Conservation (phyloP, 2,797 vertebrate species). For the Parauchenoglanis punctatus region DNA sequence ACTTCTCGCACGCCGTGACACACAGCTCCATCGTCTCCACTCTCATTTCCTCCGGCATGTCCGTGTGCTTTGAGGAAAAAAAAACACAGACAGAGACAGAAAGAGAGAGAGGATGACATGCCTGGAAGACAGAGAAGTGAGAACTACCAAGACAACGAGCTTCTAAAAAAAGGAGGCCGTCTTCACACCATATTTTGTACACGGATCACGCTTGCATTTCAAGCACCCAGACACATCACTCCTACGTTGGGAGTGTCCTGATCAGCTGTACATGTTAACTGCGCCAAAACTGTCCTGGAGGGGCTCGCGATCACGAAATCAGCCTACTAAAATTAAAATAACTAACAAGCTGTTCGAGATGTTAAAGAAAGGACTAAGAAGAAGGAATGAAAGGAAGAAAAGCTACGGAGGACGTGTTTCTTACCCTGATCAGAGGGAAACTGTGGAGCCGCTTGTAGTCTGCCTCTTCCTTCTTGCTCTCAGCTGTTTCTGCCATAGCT, state of each 20-base stretch:
- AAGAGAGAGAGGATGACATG: background rate
- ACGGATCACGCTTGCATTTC: background rate
- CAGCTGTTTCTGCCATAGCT: background rate
- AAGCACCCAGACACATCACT: background rate
- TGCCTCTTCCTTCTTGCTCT: conserved; percentile 13
- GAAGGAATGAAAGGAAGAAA: background rate
- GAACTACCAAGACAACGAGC: background rate
- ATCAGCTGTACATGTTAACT: background rate
- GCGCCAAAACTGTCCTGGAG: background rate
- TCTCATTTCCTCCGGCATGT: conserved; percentile 95
- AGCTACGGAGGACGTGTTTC: background rate
- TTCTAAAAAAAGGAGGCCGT: background rate
- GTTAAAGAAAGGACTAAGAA: too few species aligned
- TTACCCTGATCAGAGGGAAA: conserved; percentile 23
- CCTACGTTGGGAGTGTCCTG: background rate
- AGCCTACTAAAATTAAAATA: background rate
- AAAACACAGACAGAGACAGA: background rate
- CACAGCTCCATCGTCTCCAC: conserved; percentile 81
- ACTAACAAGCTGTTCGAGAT: background rate
- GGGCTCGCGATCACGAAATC: background rate
- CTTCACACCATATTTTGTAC: background rate
- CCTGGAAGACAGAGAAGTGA: background rate
- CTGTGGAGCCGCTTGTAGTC: conserved; percentile 19
- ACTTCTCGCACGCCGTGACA: conserved; percentile 89
- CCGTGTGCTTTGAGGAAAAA: conserved; percentile 82